These are phyloP conservation scores for Chorisops tibialis DNA, from an alignment of 2,888 invertebrate species.

Conservation along the genomic window DNA sequence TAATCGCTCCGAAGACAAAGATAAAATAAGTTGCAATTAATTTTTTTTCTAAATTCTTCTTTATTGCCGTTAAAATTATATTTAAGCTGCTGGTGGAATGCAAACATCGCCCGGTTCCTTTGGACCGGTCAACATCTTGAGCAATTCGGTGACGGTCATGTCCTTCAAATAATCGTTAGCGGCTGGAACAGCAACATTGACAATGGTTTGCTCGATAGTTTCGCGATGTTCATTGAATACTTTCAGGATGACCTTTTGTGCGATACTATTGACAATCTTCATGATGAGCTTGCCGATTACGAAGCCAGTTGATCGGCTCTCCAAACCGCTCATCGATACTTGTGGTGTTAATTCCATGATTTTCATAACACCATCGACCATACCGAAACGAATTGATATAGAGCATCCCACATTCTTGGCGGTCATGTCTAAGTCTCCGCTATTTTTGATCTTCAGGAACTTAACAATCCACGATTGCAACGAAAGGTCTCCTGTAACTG, in stretches of 20 bases:
- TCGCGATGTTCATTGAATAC: conserved; percentile 4
- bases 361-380: conserved; percentile 9
- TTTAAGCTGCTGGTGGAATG: conserved; percentile 4
- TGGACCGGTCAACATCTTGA: conserved; percentile 13
- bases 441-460: conserved; percentile 15
- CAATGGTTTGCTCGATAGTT: conserved; percentile 5
- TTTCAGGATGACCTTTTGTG: conserved; percentile 1
- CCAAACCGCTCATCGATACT: background rate
- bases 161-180: conserved; percentile 16
- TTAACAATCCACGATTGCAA: conserved; percentile 10
- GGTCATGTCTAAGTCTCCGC: conserved; percentile 11
- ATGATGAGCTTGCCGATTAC: background rate
- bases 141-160: conserved; percentile 10
- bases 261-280: conserved; percentile 11
- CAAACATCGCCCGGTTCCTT: conserved; percentile 12
- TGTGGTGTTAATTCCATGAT: conserved; percentile 7
- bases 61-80: too few relatives aligned
- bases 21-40: too few relatives aligned
- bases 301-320: conserved; percentile 13
- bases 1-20: too few relatives aligned
- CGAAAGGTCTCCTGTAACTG: background rate
- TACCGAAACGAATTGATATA: conserved; percentile 2
- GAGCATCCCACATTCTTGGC: background rate
- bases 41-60: too few relatives aligned
- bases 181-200: conserved; percentile 7